Conservation (phyloP, 2,797 vertebrate genomes). For the Liparis tanakae region DNA sequence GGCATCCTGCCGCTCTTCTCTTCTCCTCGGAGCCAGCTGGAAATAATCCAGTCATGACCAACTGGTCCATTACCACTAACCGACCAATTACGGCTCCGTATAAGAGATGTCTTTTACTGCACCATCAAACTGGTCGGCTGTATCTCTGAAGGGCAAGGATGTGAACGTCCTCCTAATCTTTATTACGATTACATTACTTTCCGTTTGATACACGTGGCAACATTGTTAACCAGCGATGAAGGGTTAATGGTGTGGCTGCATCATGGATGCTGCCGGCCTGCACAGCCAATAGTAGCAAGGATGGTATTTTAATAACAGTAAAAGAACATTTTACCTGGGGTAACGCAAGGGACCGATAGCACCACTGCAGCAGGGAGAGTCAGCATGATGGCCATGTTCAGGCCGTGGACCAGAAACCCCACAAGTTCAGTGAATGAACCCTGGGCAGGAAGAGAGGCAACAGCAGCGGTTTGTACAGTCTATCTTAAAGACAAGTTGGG, state of each 20-base stretch:
- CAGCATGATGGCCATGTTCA: constrained; percentile 84
- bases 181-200: constrained; percentile 46
- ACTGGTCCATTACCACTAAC: constrained; percentile 78
- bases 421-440: constrained; percentile 84
- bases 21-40: constrained; percentile 69
- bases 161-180: constrained; percentile 53
- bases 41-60: constrained; percentile 75
- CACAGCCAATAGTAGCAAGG: constrained; percentile 15
- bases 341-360: constrained; percentile 85
- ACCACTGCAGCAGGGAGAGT: constrained; percentile 87
- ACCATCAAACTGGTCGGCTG: constrained; percentile 50
- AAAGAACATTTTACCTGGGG: constrained; percentile 84
- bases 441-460: constrained; percentile 68
- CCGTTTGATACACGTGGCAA: constrained; percentile 33
- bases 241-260: constrained; percentile 18
- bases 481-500: constrained; percentile 11
- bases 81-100: constrained; percentile 66
- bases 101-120: constrained; percentile 57
- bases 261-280: constrained; percentile 8
- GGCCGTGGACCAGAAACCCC: constrained; percentile 83
- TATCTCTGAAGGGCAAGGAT: constrained; percentile 61
- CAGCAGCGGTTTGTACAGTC: constrained; percentile 11
- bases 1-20: constrained; percentile 39
- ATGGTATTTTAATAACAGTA: constrained; percentile 22
- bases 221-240: constrained; percentile 28